Percentiles rank a stretch among this genome's conserved stretches.
These are phyloP conservation scores for Prenolepis imparis DNA, from an alignment of 2,888 invertebrate genomes.

Conservation along the genomic window DNA sequence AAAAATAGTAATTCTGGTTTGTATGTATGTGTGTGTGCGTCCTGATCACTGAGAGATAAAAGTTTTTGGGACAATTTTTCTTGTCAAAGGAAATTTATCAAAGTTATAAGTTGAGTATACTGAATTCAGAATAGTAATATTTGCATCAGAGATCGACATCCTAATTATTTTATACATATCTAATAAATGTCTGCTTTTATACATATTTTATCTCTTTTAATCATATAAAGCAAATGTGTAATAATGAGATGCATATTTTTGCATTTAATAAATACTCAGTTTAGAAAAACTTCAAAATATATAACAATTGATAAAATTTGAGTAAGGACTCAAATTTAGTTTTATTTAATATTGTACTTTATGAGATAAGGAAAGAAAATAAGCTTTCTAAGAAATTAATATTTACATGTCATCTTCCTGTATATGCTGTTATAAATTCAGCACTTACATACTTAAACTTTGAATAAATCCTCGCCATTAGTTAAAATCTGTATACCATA, in stretches of 20 bases:
- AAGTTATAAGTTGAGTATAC: constrained; percentile 65
- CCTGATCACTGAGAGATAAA: constrained; percentile 67
- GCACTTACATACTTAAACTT: constrained; percentile 60
- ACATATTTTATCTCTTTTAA: constrained; percentile 23
- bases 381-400: background rate
- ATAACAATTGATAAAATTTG: constrained; percentile 5
- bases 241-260: constrained; percentile 33
- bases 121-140: constrained; percentile 53
- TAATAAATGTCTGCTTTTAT: background rate
- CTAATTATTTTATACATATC: constrained; percentile 42
- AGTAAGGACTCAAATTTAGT: background rate
- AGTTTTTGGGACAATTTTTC: constrained; percentile 69
- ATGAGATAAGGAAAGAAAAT: background rate
- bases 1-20: constrained; percentile 41
- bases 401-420: background rate
- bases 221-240: constrained; percentile 18
- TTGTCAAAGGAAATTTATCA: constrained; percentile 60
- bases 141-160: background rate
- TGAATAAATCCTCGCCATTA: constrained; percentile 64
- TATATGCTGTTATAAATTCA: constrained; percentile 53
- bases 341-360: background rate
- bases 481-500: constrained; percentile 58
- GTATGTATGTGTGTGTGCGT: constrained; percentile 57
- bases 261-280: background rate
- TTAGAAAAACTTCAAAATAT: background rate